Percentiles rank a stretch among this genome's conserved stretches.
Conservation (phyloP, 2,113 vertebrate species). For the Archilochus colubris region DNA sequence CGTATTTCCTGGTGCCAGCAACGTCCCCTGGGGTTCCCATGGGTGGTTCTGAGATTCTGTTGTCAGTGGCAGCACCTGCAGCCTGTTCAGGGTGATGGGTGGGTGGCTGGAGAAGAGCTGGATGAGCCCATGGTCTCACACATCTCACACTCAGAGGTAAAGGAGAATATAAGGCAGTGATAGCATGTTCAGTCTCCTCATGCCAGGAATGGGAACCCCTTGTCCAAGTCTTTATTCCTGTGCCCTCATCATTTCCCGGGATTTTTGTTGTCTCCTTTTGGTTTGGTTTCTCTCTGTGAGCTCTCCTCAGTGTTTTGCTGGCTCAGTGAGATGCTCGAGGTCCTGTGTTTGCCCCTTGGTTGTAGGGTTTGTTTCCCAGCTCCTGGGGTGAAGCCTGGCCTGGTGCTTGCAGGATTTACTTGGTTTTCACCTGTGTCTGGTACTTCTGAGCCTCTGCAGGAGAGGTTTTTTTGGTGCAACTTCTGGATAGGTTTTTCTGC, state of each 20-base stretch:
- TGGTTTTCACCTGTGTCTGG: not conserved
- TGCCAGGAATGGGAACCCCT: not conserved
- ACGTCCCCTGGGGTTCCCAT: not conserved
- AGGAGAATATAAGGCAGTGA: not conserved
- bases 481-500: not conserved
- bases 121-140: not conserved
- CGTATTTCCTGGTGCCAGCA: not conserved
- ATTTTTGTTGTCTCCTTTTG: not conserved
- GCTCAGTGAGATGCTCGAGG: not conserved
- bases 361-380: not conserved
- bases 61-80: not conserved
- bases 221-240: not conserved
- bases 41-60: not conserved
- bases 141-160: not conserved
- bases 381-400: not conserved
- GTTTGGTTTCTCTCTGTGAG: not conserved
- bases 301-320: not conserved
- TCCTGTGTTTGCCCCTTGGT: not conserved
- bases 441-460: not conserved
- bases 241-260: not conserved
- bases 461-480: not conserved
- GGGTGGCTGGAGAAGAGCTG: not conserved
- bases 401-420: not conserved
- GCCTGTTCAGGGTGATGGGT: accelerated
- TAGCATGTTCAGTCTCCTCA: not conserved